These are phyloP conservation scores for Halcyon chelicuti DNA, from an alignment of 2,797 vertebrate species.

Conservation along the genomic window DNA sequence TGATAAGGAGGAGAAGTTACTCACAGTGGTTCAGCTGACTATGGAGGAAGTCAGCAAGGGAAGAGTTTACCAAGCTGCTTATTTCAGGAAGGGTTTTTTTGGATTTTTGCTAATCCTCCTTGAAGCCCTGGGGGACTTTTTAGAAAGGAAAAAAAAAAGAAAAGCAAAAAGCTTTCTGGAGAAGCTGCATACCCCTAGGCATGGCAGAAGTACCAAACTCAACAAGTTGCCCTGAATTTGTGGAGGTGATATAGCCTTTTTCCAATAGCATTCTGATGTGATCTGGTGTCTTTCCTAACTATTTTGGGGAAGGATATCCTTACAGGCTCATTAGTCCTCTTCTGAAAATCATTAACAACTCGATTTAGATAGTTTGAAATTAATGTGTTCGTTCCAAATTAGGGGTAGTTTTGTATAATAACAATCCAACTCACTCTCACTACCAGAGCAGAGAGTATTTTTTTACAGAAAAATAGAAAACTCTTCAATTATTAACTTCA, in stretches of 20 bases:
- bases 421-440: neutral
- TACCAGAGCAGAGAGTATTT: neutral
- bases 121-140: neutral
- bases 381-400: neutral
- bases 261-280: neutral
- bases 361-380: neutral
- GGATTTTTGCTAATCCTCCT: neutral
- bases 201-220: neutral
- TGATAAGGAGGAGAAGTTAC: constrained; percentile 14
- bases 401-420: neutral
- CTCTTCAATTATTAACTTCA: neutral
- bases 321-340: neutral
- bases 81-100: neutral
- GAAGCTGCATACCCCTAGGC: neutral
- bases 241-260: neutral
- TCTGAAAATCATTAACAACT: neutral
- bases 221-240: neutral
- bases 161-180: neutral
- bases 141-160: neutral
- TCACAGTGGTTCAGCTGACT: neutral
- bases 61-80: constrained; percentile 8
- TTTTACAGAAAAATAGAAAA: neutral
- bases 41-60: neutral
- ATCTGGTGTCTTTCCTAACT: neutral
- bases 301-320: neutral